phyloP scores from a whole-genome alignment of 1,140 invertebrate species.

The Hetaerina americana region DNA sequence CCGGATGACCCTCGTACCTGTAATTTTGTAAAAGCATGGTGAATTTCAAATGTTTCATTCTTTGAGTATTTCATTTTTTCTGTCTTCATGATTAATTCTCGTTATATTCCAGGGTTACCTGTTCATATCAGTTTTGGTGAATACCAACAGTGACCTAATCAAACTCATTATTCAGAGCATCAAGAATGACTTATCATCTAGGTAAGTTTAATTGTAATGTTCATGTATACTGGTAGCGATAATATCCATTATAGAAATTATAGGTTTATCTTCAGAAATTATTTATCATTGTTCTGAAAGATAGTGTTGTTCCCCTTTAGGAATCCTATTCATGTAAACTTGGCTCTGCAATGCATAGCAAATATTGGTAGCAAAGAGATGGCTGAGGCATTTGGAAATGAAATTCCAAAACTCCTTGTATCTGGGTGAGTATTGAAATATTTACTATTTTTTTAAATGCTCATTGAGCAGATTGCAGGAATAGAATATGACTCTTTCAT shows the following conservation, averaged over 20 bases:
- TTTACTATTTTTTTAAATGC: too few relatives aligned
- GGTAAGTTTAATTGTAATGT: conserved; percentile 16
- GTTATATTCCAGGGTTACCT: conserved; percentile 75
- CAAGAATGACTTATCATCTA: conserved; percentile 93
- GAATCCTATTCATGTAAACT: conserved; percentile 96
- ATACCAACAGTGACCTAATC: conserved; percentile 97
- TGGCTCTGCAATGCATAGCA: conserved; percentile 98
- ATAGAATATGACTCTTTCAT: too few relatives aligned
- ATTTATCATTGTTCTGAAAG: background rate
- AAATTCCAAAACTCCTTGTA: conserved; percentile 95
- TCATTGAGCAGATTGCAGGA: too few relatives aligned
- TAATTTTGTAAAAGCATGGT: conserved; percentile 5
- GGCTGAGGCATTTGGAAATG: conserved; percentile 96
- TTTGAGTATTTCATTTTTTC: conserved; percentile 4
- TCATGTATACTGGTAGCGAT: background rate
- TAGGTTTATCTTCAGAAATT: background rate
- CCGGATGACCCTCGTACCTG: too few relatives aligned
- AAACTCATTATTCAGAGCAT: conserved; percentile 99
- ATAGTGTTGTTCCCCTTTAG: conserved; percentile 28
- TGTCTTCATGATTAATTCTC: conserved; percentile 12
- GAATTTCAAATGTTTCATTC: conserved; percentile 8
- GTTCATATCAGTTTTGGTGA: conserved; percentile 98
- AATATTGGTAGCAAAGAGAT: conserved; percentile 99
- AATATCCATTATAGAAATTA: background rate
- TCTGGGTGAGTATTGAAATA: conserved; percentile 74